These are phyloP conservation scores for Drosophila planitibia DNA, from an alignment of 2,888 invertebrate genomes.

Conservation along the genomic window DNA sequence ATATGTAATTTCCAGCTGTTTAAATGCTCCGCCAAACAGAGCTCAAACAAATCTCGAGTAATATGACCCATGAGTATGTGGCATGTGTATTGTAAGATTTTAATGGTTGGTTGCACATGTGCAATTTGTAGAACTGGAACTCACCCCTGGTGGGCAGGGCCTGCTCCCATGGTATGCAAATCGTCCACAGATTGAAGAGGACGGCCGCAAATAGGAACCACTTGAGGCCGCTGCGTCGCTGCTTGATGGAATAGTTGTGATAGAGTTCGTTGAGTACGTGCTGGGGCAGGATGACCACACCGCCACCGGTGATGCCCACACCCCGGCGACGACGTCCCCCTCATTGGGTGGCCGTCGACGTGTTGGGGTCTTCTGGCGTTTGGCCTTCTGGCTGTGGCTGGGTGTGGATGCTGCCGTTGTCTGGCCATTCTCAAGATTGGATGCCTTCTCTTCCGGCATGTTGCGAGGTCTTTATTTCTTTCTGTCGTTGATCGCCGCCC, in stretches of 20 bases:
- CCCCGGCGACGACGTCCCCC: constrained; percentile 64
- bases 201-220: constrained; percentile 89
- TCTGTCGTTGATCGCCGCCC: constrained; percentile 48
- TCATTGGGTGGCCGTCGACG: constrained; percentile 62
- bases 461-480: constrained; percentile 36
- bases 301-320: constrained; percentile 69
- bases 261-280: constrained; percentile 89
- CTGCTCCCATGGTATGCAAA: constrained; percentile 87
- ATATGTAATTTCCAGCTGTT: background rate
- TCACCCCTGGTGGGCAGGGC: constrained; percentile 83
- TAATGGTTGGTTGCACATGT: background rate
- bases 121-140: constrained; percentile 29
- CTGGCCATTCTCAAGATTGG: constrained; percentile 71
- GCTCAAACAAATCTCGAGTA: background rate
- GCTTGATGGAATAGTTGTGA: constrained; percentile 90
- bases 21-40: background rate
- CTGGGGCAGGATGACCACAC: constrained; percentile 85
- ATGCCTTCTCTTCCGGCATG: constrained; percentile 67
- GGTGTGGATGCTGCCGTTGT: constrained; percentile 53
- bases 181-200: constrained; percentile 88
- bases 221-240: constrained; percentile 89
- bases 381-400: constrained; percentile 41
- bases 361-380: constrained; percentile 55
- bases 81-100: background rate
- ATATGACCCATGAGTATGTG: background rate